phyloP scores from a whole-genome alignment of 2,113 vertebrate species.

The Forbesichthys papilliferus region DNA sequence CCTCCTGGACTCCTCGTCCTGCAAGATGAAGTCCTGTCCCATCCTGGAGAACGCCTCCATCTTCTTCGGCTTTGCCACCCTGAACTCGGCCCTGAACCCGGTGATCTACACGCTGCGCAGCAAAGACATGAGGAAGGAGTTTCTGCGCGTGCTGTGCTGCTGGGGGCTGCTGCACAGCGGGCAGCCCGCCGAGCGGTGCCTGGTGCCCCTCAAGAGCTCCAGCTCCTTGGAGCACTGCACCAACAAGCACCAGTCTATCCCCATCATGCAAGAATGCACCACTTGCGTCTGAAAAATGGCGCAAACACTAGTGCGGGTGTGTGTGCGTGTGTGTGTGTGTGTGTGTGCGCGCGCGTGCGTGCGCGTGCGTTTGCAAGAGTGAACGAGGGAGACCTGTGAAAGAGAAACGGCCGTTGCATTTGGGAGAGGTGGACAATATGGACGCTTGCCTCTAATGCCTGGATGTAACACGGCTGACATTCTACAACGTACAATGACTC shows the following conservation, averaged over 20 bases:
- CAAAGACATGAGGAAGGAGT: slow-evolving; percentile 92
- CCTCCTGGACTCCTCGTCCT: slow-evolving; percentile 85
- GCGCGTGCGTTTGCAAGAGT: background rate
- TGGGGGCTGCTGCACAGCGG: slow-evolving; percentile 74
- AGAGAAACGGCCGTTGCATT: slow-evolving; percentile 11
- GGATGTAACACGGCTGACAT: slow-evolving; percentile 3
- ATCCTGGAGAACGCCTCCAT: slow-evolving; percentile 83
- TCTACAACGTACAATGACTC: slow-evolving; percentile 18
- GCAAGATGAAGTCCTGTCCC: slow-evolving; percentile 73
- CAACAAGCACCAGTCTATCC: slow-evolving; percentile 77
- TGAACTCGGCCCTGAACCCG: slow-evolving; percentile 94
- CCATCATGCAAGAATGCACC: slow-evolving; percentile 84
- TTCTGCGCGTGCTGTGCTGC: slow-evolving; percentile 87
- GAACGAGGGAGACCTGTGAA: slow-evolving; percentile 5
- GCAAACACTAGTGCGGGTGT: slow-evolving; percentile 5
- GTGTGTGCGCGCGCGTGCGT: background rate
- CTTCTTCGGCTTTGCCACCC: slow-evolving; percentile 89
- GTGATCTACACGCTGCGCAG: slow-evolving; percentile 92
- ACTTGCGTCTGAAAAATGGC: slow-evolving; percentile 80
- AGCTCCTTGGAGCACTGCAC: slow-evolving; percentile 87
- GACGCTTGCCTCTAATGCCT: background rate
- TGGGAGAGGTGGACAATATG: background rate
- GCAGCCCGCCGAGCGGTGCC: slow-evolving; percentile 74
- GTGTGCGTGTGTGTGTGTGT: slow-evolving; percentile 5
- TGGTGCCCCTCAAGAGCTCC: slow-evolving; percentile 85